phyloP scores from a whole-genome alignment of 2,888 invertebrate species.

The Alentia gelatinosa region DNA sequence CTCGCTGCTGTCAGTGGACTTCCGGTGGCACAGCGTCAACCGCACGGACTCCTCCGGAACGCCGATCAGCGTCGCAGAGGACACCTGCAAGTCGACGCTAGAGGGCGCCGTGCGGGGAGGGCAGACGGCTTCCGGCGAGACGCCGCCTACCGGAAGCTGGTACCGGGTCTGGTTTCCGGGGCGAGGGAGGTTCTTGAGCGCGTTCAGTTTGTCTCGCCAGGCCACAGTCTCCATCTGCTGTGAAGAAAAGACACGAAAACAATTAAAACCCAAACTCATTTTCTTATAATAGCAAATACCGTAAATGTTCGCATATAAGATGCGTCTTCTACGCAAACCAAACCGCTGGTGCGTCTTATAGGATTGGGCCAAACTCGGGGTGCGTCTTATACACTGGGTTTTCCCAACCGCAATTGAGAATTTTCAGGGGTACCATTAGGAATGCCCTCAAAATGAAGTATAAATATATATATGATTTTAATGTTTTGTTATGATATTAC shows the following conservation, averaged over 20 bases:
- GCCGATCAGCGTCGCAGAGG: not conserved
- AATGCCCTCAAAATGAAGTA: too few species aligned
- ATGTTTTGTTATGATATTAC: too few species aligned
- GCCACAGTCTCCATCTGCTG: conserved; percentile 47
- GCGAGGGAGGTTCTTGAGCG: conserved; percentile 27
- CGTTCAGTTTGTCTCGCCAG: conserved; percentile 55
- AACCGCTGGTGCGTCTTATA: too few species aligned
- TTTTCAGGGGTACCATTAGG: too few species aligned
- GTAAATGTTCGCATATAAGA: too few species aligned
- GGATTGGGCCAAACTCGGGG: too few species aligned
- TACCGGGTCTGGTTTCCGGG: not conserved
- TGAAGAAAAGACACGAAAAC: not conserved
- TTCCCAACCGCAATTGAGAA: too few species aligned
- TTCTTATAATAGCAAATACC: too few species aligned
- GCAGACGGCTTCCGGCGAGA: not conserved
- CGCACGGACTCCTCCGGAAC: not conserved
- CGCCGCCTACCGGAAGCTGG: not conserved
- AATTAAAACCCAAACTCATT: too few species aligned
- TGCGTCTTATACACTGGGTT: too few species aligned
- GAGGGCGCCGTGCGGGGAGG: not conserved
- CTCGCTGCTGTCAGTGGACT: not conserved
- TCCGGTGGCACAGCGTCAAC: not conserved
- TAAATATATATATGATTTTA: too few species aligned
- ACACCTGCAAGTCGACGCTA: not conserved
- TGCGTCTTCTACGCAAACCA: too few species aligned